These are phyloP conservation scores for Leptestheria dahalacensis DNA, from an alignment of 1,140 invertebrate genomes.

Conservation along the genomic window DNA sequence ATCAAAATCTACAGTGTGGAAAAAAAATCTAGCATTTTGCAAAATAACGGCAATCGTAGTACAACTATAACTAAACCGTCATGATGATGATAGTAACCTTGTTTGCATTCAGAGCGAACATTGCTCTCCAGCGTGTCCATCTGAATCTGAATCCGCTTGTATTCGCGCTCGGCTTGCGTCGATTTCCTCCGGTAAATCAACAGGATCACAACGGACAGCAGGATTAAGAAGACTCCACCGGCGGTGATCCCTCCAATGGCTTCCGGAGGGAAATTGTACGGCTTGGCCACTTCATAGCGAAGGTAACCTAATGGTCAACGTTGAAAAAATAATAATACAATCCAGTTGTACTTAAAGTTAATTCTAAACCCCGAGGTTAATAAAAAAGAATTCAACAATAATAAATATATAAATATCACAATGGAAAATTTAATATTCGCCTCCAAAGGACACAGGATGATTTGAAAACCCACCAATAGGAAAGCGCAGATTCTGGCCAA, in stretches of 20 bases:
- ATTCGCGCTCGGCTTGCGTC: slow-evolving; percentile 86
- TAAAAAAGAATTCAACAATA: no score
- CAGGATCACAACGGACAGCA: slow-evolving; percentile 70
- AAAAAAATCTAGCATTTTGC: background rate
- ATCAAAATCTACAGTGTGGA: background rate
- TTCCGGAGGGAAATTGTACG: slow-evolving; percentile 69
- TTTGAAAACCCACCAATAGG: slow-evolving; percentile 44
- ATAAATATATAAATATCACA: no score
- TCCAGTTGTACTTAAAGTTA: no score
- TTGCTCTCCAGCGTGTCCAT: slow-evolving; percentile 98
- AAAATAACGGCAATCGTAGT: slow-evolving; percentile 5
- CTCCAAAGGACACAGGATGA: no score
- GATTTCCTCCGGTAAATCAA: slow-evolving; percentile 79
- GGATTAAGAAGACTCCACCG: slow-evolving; percentile 62
- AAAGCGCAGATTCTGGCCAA: slow-evolving; percentile 71
- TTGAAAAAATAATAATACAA: no score
- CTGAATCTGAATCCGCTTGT: slow-evolving; percentile 94
- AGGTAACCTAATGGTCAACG: slow-evolving; percentile 65
- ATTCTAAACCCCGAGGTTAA: no score
- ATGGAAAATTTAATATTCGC: no score
- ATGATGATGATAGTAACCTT: slow-evolving; percentile 51
- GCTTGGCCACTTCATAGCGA: slow-evolving; percentile 71
- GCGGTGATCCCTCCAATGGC: slow-evolving; percentile 70
- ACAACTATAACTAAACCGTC: no score
- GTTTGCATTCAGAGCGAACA: slow-evolving; percentile 92